phyloP scores from a whole-genome alignment of 1,140 invertebrate genomes.

The Gryllus bimaculatus region DNA sequence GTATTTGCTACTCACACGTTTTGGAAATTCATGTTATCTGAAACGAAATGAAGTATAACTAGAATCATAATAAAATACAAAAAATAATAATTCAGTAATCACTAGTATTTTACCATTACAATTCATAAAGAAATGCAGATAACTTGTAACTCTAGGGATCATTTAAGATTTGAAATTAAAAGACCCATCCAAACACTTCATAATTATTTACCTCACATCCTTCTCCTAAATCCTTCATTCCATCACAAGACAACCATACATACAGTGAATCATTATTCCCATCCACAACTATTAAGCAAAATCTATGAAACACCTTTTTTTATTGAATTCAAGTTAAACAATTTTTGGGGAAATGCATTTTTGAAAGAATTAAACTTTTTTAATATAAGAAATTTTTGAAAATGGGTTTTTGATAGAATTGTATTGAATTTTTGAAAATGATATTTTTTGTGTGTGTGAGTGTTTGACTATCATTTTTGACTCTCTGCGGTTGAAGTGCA shows the following conservation, averaged over 20 bases:
- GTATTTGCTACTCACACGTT: not conserved
- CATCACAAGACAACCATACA: not conserved
- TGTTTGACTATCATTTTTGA: slow-evolving; percentile 19
- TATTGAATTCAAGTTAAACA: not conserved
- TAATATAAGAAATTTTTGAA: slow-evolving; percentile 14
- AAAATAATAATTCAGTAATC: not conserved
- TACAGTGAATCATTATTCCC: not conserved
- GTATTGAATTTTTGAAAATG: slow-evolving; percentile 15
- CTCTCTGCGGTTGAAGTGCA: slow-evolving; percentile 10
- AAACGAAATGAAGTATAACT: not conserved
- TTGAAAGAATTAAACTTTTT: slow-evolving; percentile 7
- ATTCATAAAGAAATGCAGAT: not conserved
- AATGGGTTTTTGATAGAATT: slow-evolving; percentile 14
- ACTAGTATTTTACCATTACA: not conserved
- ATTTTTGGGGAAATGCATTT: slow-evolving; percentile 5
- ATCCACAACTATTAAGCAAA: slow-evolving; percentile 1
- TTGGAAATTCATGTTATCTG: not conserved
- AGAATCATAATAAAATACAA: not conserved
- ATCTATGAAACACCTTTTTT: not conserved
- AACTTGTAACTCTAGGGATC: not conserved
- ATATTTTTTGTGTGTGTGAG: slow-evolving; percentile 22
- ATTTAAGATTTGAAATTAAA: not conserved
- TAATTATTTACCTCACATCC: not conserved
- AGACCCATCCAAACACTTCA: not conserved
- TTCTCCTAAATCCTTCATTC: not conserved